Percentiles rank a stretch among this genome's conserved stretches.
These are phyloP conservation scores for Seira ritae DNA, from an alignment of 2,888 invertebrate genomes.

Conservation along the genomic window DNA sequence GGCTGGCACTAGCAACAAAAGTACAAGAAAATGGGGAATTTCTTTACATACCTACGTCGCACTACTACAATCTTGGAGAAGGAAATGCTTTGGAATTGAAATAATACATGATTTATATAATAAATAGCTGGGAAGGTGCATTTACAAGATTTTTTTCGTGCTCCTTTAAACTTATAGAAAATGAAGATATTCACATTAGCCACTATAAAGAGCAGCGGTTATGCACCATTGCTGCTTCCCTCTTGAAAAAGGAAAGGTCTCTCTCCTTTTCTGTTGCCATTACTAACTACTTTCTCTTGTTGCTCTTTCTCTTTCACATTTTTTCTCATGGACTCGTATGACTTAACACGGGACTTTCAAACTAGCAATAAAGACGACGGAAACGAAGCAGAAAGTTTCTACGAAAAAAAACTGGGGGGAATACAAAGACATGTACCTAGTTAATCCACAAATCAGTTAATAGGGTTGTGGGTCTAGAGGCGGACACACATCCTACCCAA, in stretches of 20 bases:
- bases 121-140: no score
- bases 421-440: constrained; percentile 6
- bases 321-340: no score
- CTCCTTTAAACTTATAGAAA: no score
- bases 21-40: not conserved
- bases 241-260: not conserved
- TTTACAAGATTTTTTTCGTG: no score
- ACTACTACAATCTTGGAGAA: not conserved
- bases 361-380: constrained; percentile 14
- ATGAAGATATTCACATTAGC: no score
- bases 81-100: not conserved
- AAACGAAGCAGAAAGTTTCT: constrained; percentile 31
- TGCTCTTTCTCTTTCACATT: constrained; percentile 6
- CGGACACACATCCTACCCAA: no score
- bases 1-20: not conserved
- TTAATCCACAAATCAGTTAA: no score
- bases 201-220: no score
- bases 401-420: not conserved
- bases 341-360: no score
- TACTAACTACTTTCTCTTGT: constrained; percentile 13
- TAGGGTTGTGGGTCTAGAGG: no score
- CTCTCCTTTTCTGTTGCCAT: not conserved
- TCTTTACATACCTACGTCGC: not conserved
- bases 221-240: not conserved
- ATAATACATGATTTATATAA: no score